phyloP scores from a whole-genome alignment of 2,888 invertebrate genomes.

The Xanthia icteritia region DNA sequence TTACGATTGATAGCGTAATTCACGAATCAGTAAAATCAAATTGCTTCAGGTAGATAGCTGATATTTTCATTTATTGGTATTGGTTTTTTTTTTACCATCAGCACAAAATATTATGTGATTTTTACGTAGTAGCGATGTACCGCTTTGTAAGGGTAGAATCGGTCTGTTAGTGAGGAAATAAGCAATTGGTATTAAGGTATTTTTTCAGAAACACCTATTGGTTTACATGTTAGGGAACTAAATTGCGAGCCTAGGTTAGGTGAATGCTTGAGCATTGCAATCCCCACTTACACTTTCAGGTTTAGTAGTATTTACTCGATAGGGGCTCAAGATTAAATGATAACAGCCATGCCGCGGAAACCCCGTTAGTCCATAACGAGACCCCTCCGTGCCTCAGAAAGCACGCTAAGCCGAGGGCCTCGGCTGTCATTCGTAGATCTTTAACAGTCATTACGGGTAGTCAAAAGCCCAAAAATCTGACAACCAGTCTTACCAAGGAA shows the following conservation, averaged over 20 bases:
- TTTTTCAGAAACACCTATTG: neutral
- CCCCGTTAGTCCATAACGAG: neutral
- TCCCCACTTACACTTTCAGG: neutral
- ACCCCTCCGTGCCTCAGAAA: neutral
- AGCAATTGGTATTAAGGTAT: neutral
- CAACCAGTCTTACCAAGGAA: neutral
- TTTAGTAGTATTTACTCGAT: neutral
- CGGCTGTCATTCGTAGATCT: neutral
- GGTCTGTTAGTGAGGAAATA: neutral
- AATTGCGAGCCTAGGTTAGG: neutral
- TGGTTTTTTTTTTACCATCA: neutral
- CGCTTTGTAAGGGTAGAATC: neutral
- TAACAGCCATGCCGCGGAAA: neutral
- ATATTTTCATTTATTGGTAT: neutral
- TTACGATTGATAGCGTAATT: conserved; percentile 39
- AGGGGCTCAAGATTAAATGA: neutral
- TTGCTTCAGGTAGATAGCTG: conserved; percentile 3
- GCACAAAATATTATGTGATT: neutral
- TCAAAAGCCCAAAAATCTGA: neutral
- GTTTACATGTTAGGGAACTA: neutral
- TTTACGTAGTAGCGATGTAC: neutral
- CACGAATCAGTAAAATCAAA: conserved; percentile 22
- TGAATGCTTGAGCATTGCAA: neutral
- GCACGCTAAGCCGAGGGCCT: neutral
- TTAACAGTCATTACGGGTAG: neutral